Percentiles rank a stretch among this genome's conserved stretches.
Conservation (phyloP, 2,888 invertebrate species). For the Trimorus sp. region DNA sequence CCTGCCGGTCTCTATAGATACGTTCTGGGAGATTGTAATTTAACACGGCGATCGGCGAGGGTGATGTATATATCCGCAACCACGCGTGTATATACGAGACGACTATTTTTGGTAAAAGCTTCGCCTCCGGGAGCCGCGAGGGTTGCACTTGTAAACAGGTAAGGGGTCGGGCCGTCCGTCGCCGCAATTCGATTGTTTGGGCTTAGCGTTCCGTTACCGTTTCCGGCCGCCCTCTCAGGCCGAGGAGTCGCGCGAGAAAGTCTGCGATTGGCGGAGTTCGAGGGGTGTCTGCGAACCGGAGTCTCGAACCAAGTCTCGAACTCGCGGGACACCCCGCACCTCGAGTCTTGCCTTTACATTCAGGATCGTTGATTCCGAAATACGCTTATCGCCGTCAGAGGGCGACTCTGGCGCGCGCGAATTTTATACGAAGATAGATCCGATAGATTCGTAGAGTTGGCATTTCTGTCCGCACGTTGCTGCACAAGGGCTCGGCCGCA, state of each 20-base stretch:
- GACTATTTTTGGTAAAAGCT: constrained; percentile 40
- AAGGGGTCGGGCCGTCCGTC: not conserved
- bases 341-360: no score
- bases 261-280: constrained; percentile 37
- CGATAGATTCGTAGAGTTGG: no score
- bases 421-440: constrained; percentile 37
- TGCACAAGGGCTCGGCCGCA: constrained; percentile 22
- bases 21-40: constrained; percentile 36
- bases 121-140: not conserved
- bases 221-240: constrained; percentile 48
- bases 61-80: constrained; percentile 3
- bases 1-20: no score
- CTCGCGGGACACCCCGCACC: not conserved
- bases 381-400: constrained; percentile 50
- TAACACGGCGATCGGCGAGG: constrained; percentile 10
- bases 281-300: not conserved
- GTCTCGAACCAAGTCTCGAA: constrained; percentile 23
- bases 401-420: constrained; percentile 23
- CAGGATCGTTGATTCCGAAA: constrained; percentile 39
- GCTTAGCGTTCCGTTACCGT: constrained; percentile 43
- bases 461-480: constrained; percentile 9
- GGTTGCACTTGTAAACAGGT: not conserved
- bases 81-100: constrained; percentile 21
- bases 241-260: constrained; percentile 37
- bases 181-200: constrained; percentile 11